Evolutionary conservation across 64 coral and sea anemone species (phyloP), one percentile per base, ranked within the genome.

Genomic region (Stichodactyla helianthus): DNA sequence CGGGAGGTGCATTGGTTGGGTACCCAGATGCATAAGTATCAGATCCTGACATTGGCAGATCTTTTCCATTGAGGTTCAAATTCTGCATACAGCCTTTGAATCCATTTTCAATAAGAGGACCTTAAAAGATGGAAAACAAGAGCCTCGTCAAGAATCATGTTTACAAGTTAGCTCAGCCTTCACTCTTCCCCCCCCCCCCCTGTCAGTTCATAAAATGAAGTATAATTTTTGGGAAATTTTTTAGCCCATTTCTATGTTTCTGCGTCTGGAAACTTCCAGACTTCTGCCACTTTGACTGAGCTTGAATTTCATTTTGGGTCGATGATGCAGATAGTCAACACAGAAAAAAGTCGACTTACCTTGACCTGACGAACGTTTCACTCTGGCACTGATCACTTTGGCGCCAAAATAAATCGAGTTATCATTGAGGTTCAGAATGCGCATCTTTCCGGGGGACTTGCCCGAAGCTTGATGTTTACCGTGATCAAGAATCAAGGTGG

Each of bases 391-490:
- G 53, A 92, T 83, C 31, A 95, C 94, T 65, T 95, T 92, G 15
- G 89, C 96, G n/a, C 96, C 96, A 89, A 98, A 92, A 55, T 95
- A 95, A 56, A 98, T 98, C 26, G 93, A 53, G 80, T 92, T 98
- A 1, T 87, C 93, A 26, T 98, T 85, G 52, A 98, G 84, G 88
- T 98, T 98, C 50, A 98, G 82, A 54, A 98, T 95, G 58, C 96
- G 90, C 96, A 98, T 98, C 59, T 84, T 92, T 50, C 96, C 96
- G 0, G 96, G 93, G 58, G 96, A 94, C 85, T 95, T 84, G 57
- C 90, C 88, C 65, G 86, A 87, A 51, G 85, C 93, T 53, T 89
- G 90, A 63, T 94, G 88, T 20, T 89, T 84, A 14, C 92, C 92
- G 28, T 91, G 77, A 82, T 98, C 93, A 22, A 98, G 67, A 5